Evolutionary conservation across 2,113 vertebrate genomes (phyloP).

Genomic region (Australoheros scitulus): DNA sequence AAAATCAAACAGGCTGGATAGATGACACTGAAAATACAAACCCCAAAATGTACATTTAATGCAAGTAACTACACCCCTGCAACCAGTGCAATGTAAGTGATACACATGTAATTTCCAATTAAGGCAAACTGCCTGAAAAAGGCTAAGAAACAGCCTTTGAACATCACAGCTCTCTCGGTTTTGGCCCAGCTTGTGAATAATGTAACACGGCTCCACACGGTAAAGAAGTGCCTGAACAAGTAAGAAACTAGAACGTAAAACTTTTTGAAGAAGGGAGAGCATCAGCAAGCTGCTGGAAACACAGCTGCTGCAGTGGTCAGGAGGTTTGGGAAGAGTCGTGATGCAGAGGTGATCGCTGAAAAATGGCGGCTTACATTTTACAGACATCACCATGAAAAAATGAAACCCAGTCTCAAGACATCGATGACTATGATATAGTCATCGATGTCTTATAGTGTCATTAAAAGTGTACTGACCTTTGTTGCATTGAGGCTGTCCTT

Average conservation of each 20-base stretch:
- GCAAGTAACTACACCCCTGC: background rate
- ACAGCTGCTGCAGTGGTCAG: background rate
- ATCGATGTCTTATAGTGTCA: too few species aligned
- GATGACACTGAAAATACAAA: background rate
- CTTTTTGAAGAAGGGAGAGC: background rate
- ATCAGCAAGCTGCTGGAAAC: background rate
- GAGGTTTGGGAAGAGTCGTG: background rate
- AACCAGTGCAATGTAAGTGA: background rate
- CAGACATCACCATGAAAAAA: background rate
- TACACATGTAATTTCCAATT: constrained; percentile 12
- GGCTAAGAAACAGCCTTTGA: constrained; percentile 1
- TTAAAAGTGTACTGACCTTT: background rate
- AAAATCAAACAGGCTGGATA: background rate
- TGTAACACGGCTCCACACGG: background rate
- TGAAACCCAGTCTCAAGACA: background rate
- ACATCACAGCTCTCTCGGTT: background rate
- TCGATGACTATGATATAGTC: background rate
- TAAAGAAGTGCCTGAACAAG: background rate
- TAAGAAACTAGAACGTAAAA: constrained; percentile 6
- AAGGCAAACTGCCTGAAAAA: constrained; percentile 3
- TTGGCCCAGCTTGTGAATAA: background rate
- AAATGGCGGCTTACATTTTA: background rate
- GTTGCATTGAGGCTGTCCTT: background rate
- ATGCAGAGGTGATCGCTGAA: background rate
- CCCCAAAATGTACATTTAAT: background rate